Conservation (phyloP, 1,140 invertebrate species). For the Euwallacea similis region DNA sequence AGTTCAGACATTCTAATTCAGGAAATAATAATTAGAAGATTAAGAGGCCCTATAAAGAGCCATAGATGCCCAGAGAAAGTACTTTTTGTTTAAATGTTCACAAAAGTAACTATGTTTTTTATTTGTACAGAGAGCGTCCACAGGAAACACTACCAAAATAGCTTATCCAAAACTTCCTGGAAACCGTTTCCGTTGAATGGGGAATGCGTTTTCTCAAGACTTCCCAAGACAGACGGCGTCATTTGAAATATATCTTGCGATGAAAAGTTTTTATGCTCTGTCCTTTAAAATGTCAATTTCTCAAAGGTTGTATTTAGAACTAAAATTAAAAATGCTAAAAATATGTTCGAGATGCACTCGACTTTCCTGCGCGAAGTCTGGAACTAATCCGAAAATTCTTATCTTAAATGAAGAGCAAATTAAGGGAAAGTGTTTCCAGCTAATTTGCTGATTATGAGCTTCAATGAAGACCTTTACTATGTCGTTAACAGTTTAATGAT, state of each 20-base stretch:
- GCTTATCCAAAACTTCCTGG: neutral
- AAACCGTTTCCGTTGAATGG: constrained; percentile 1
- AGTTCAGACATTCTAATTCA: too few relatives aligned
- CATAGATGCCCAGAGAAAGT: too few relatives aligned
- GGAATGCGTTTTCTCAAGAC: constrained; percentile 3
- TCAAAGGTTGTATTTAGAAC: constrained; percentile 28
- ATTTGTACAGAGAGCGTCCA: too few relatives aligned
- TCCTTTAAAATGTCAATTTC: constrained; percentile 31
- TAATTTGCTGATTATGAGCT: too few relatives aligned
- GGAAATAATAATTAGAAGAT: too few relatives aligned
- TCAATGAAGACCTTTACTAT: constrained; percentile 14
- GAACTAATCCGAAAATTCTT: too few relatives aligned
- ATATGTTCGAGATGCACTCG: neutral
- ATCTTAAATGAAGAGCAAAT: too few relatives aligned
- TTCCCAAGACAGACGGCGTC: constrained; percentile 16
- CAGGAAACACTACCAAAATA: neutral
- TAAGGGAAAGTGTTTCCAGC: too few relatives aligned
- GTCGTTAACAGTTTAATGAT: constrained; percentile 20
- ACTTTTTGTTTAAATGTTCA: too few relatives aligned
- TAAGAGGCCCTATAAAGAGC: too few relatives aligned
- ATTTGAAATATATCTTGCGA: constrained; percentile 7
- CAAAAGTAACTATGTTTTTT: too few relatives aligned
- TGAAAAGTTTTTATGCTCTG: constrained; percentile 10
- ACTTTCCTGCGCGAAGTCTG: too few relatives aligned
- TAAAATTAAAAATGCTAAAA: constrained; percentile 36